Evolutionary conservation across 1,140 invertebrate species (phyloP).

Genomic region (Contarinia nasturtii): DNA sequence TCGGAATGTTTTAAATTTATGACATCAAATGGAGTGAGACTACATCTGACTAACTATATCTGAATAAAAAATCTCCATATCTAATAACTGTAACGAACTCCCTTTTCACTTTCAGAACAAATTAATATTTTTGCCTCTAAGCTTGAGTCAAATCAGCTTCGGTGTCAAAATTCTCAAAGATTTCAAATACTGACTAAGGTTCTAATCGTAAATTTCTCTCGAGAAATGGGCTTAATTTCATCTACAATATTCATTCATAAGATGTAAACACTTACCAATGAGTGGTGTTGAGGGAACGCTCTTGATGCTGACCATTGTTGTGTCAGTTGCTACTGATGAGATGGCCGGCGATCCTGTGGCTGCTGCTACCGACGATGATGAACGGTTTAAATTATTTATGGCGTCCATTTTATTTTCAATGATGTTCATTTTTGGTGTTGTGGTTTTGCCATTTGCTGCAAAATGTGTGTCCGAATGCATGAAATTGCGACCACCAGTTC

Average conservation of each 20-base stretch:
- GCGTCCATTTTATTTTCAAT: constrained; percentile 23
- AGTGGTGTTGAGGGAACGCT: constrained; percentile 11
- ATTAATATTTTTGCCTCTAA: too few species aligned
- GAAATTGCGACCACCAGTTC: neutral
- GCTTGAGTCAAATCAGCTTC: too few species aligned
- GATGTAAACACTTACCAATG: constrained; percentile 16
- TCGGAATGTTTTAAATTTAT: too few species aligned
- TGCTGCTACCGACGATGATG: constrained; percentile 5
- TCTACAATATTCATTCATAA: constrained; percentile 6
- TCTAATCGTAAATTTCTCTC: constrained; percentile 7
- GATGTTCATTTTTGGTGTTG: constrained; percentile 17
- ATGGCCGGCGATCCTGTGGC: neutral
- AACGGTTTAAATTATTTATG: constrained; percentile 12
- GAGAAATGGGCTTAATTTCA: constrained; percentile 19
- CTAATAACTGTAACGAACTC: too few species aligned
- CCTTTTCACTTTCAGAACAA: too few species aligned
- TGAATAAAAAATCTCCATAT: too few species aligned
- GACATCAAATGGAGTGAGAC: too few species aligned
- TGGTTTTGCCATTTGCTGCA: neutral
- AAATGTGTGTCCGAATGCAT: neutral
- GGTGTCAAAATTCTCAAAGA: too few species aligned
- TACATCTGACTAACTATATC: too few species aligned
- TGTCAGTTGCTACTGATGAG: neutral
- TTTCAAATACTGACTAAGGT: too few species aligned
- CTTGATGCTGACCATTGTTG: neutral